These are phyloP conservation scores for Pachymerium ferrugineum DNA, from an alignment of 2,888 invertebrate genomes.

Conservation along the genomic window DNA sequence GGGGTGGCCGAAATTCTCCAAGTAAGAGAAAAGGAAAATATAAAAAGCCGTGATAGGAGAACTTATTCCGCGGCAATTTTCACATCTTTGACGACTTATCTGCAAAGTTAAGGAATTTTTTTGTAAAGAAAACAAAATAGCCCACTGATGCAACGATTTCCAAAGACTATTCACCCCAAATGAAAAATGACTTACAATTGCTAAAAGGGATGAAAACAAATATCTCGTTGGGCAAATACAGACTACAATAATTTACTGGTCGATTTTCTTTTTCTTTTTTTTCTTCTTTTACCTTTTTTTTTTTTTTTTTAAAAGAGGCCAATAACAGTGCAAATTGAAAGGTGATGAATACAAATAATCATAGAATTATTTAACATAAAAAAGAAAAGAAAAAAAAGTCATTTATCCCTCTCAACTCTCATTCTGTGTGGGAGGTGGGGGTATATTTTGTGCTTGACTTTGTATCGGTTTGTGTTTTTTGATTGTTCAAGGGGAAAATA, in stretches of 20 bases:
- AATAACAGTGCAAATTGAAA: constrained; percentile 11
- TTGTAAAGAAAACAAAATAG: neutral
- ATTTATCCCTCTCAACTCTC: neutral
- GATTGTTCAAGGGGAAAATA: neutral
- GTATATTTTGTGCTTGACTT: neutral
- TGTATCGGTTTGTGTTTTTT: neutral
- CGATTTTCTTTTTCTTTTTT: neutral
- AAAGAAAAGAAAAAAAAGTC: neutral
- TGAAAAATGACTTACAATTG: neutral
- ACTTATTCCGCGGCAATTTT: too few species aligned
- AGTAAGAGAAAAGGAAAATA: constrained; percentile 20
- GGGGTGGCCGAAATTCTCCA: constrained; percentile 14
- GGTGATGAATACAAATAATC: neutral
- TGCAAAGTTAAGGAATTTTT: constrained; percentile 12
- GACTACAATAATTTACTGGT: neutral
- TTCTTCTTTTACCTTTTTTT: too few species aligned
- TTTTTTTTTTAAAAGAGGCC: too few species aligned
- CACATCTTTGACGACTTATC: constrained; percentile 2
- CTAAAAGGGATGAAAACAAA: neutral
- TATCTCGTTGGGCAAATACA: neutral
- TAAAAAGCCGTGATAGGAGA: too few species aligned
- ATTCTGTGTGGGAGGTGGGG: neutral
- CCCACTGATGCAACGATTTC: constrained; percentile 18
- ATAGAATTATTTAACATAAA: neutral
- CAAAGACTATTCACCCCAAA: neutral